Conservation (phyloP, 2,113 vertebrate genomes). For the Hippocampus comes region DNA sequence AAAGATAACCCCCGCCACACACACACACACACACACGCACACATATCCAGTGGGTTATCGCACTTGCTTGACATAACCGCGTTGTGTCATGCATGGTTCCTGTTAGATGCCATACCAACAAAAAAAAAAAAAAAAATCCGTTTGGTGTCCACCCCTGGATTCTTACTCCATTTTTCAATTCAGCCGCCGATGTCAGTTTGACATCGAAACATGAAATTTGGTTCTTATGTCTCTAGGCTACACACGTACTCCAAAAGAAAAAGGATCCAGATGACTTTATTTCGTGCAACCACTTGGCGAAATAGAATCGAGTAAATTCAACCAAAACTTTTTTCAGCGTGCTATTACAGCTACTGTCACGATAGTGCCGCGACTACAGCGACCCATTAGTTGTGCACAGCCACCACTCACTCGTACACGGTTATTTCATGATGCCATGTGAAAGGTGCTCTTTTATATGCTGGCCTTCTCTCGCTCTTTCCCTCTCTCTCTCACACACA, state of each 20-base stretch:
- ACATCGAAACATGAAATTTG: neutral
- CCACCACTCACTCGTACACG: neutral
- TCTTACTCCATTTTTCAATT: neutral
- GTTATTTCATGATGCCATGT: constrained; percentile 6
- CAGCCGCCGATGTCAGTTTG: neutral
- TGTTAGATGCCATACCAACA: neutral
- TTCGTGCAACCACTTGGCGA: too few species aligned
- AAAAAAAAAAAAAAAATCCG: neutral
- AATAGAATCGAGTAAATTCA: too few species aligned
- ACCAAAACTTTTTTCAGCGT: too few species aligned
- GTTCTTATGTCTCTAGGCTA: neutral
- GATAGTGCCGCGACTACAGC: too few species aligned
- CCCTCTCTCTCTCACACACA: too few species aligned
- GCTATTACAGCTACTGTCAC: too few species aligned
- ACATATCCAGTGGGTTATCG: neutral
- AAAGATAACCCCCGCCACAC: neutral
- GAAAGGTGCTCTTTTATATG: neutral
- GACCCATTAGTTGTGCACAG: neutral
- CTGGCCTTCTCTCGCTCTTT: constrained; percentile 7
- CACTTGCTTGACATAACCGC: neutral
- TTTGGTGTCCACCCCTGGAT: too few species aligned
- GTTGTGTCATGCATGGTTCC: neutral
- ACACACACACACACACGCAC: neutral
- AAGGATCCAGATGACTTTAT: too few species aligned
- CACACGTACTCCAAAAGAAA: too few species aligned